phyloP scores from a whole-genome alignment of 2,797 vertebrate species.

The Chelonia mydas region DNA sequence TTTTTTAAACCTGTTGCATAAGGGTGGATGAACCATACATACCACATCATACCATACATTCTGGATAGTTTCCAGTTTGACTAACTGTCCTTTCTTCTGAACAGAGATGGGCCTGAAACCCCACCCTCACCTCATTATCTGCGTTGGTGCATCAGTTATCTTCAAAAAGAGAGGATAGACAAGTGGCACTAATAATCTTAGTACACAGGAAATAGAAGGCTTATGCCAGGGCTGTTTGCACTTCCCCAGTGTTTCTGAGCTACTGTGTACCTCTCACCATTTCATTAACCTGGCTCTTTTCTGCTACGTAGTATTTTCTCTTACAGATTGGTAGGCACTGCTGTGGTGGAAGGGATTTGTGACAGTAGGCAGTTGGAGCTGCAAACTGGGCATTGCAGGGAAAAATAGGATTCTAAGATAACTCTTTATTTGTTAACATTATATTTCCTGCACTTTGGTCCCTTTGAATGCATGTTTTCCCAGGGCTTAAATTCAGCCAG shows the following conservation, averaged over 20 bases:
- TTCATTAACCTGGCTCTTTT: slow-evolving; percentile 40
- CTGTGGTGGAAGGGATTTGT: not conserved
- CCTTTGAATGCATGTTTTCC: not conserved
- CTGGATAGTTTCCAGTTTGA: slow-evolving; percentile 2
- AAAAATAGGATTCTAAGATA: slow-evolving; percentile 3
- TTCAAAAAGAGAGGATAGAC: not conserved
- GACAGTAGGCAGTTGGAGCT: slow-evolving; percentile 41
- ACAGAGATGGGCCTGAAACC: not conserved
- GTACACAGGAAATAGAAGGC: not conserved
- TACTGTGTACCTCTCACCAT: slow-evolving; percentile 29
- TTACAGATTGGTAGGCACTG: slow-evolving; percentile 41
- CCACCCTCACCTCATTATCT: not conserved
- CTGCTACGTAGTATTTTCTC: slow-evolving; percentile 21
- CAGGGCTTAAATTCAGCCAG: not conserved
- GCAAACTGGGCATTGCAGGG: not conserved
- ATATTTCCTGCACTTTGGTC: accelerated
- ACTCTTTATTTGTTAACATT: not conserved
- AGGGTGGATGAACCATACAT: not conserved
- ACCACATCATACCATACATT: not conserved
- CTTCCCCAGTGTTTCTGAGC: slow-evolving; percentile 18
- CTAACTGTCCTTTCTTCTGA: not conserved
- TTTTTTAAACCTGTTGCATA: not conserved
- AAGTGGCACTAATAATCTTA: not conserved
- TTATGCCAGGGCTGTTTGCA: slow-evolving; percentile 8
- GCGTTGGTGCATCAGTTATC: accelerated